A percentile compares a stretch with the other conserved stretches of the same genome.
Conservation (phyloP, 2,888 invertebrate genomes). For the Andricus curvator region DNA sequence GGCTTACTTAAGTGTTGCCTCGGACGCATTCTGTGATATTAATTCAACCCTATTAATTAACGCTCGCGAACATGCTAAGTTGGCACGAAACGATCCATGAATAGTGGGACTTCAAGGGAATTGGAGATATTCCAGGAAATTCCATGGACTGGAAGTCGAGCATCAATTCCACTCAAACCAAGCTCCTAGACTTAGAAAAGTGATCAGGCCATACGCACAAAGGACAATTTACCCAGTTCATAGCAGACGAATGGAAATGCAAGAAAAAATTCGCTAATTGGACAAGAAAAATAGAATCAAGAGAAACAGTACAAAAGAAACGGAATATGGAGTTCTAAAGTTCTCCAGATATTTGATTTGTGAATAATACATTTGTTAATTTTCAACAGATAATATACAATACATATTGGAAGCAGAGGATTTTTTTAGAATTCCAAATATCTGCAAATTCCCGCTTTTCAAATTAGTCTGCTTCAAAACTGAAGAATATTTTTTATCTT, state of each 20-base stretch:
- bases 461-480: too few relatives aligned
- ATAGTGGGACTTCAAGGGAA: constrained; percentile 5
- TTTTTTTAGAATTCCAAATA: too few relatives aligned
- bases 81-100: constrained; percentile 31
- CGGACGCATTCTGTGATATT: neutral
- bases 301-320: neutral
- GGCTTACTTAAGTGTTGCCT: neutral
- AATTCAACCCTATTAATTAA: constrained; percentile 21
- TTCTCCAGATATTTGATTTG: too few relatives aligned
- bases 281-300: too few relatives aligned
- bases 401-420: too few relatives aligned
- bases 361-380: too few relatives aligned
- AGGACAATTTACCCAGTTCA: neutral
- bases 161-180: neutral
- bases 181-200: neutral
- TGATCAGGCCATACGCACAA: neutral
- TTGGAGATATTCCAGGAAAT: constrained; percentile 37
- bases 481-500: too few relatives aligned
- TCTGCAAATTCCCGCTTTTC: too few relatives aligned
- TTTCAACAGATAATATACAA: too few relatives aligned
- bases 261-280: neutral
- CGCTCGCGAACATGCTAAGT: constrained; percentile 2
- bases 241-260: neutral
- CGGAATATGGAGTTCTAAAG: too few relatives aligned
- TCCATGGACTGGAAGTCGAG: constrained; percentile 19